Base-by-base conservation (phyloP, 2,888 invertebrate genomes). In the Leucophenga maculata region DNA sequence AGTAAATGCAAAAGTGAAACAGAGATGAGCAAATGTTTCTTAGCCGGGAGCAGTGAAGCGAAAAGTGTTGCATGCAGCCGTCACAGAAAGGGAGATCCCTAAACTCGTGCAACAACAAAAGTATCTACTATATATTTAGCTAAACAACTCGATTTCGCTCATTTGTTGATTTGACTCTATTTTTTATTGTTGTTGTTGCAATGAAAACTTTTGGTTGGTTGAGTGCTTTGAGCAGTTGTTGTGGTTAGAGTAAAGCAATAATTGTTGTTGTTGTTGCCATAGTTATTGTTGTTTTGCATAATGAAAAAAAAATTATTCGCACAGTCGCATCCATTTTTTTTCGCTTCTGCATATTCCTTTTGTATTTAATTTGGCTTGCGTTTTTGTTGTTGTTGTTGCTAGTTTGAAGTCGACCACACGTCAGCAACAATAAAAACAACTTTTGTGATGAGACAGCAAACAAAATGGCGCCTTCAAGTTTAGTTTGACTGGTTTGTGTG, bases 201-300 rank as follows among this genome's bases (percentile, higher is more conserved):
- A 71, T 74, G 78, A 76, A 79, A 77, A 72, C 76, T 81, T 77
- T 76, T 64, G 72, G 70, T 72, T 70, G 68, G 67, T 72, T 72
- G 32, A 31, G 9, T 39, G 14, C 8, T 62, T 62, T 39, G 18
- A 9, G 22, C 14, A 13, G 18, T 18, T 13, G 18, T 44, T 62
- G 31, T 6, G 18, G 32, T 31, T 39, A 22, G 50, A 48, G 48
- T 65, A 22, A 18, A 55, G 57, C 31, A 57, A 55, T 72, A 68
- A 75, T 60, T 64, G 32, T 59, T 70, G 72, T 31, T 70, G 39
- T n/a, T 57, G 62, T 68, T 26, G 46, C 14, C 20, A 69, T 68
- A 70, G 74, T 69, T 72, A 72, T 52, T 76, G 74, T 60, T 77
- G 74, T 71, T 74, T 60, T 71, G 72, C 66, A 75, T 69, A 69